Evolutionary conservation across 2,113 vertebrate genomes (phyloP).

Genomic region (Lepidothrix coronata): DNA sequence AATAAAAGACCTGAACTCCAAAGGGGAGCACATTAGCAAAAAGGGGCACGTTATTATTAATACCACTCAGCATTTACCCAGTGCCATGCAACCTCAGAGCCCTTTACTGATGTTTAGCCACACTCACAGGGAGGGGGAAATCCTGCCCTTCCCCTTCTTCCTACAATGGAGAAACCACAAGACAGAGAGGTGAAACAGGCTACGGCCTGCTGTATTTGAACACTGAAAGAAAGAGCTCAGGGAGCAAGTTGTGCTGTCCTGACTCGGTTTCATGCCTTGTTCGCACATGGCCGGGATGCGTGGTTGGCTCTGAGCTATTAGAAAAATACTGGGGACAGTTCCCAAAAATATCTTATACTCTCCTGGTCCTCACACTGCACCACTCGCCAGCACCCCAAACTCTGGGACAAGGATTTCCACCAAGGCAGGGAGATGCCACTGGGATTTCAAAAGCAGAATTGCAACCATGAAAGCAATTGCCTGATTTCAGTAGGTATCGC

Average conservation of each 20-base stretch:
- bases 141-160: neutral
- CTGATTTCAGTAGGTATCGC: neutral
- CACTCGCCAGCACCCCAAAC: neutral
- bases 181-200: neutral
- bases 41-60: conserved; percentile 34
- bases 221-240: neutral
- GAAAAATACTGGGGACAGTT: neutral
- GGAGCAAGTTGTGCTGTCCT: neutral
- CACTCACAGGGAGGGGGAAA: neutral
- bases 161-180: neutral
- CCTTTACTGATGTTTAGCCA: conserved; percentile 10
- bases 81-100: neutral
- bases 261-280: neutral
- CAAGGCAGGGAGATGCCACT: neutral
- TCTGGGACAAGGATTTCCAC: neutral
- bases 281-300: accelerated
- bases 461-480: neutral
- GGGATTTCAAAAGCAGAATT: neutral
- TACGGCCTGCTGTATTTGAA: neutral
- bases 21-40: neutral
- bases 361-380: neutral
- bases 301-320: neutral
- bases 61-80: conserved; percentile 16
- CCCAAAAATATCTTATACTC: neutral
- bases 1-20: neutral